Conservation (phyloP, 1,140 invertebrate species). For the Atta colombica region DNA sequence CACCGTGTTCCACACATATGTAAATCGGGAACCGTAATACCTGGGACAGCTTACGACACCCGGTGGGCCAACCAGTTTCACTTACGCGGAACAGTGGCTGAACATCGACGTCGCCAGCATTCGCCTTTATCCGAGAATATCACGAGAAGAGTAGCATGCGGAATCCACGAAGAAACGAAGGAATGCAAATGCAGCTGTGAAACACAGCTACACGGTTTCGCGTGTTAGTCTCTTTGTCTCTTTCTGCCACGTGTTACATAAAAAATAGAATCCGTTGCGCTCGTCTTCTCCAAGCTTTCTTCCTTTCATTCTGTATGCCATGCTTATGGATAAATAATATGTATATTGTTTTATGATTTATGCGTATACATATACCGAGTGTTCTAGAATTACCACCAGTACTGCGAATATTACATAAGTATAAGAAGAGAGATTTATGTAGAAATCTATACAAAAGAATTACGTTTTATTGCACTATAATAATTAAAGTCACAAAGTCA, state of each 20-base stretch:
- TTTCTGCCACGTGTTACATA: constrained; percentile 38
- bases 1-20: constrained; percentile 55
- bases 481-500: not conserved
- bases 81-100: constrained; percentile 72
- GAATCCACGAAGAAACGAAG: constrained; percentile 54
- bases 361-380: constrained; percentile 9
- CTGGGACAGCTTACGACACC: constrained; percentile 72
- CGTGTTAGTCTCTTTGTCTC: constrained; percentile 41
- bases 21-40: constrained; percentile 65
- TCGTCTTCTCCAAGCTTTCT: constrained; percentile 47
- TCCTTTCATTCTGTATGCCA: constrained; percentile 22
- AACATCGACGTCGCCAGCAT: constrained; percentile 54
- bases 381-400: not conserved
- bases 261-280: constrained; percentile 48
- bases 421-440: not conserved
- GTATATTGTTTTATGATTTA: constrained; percentile 33
- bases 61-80: constrained; percentile 77
- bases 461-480: not conserved
- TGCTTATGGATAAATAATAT: constrained; percentile 29
- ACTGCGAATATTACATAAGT: not conserved
- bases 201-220: constrained; percentile 40
- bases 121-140: constrained; percentile 52
- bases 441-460: not conserved
- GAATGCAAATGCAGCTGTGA: constrained; percentile 49
- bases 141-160: constrained; percentile 38